A percentile compares a stretch with the other conserved stretches of the same genome.
These are phyloP conservation scores for Pachydiplax longipennis DNA, from an alignment of 2,888 invertebrate genomes.

Conservation along the genomic window DNA sequence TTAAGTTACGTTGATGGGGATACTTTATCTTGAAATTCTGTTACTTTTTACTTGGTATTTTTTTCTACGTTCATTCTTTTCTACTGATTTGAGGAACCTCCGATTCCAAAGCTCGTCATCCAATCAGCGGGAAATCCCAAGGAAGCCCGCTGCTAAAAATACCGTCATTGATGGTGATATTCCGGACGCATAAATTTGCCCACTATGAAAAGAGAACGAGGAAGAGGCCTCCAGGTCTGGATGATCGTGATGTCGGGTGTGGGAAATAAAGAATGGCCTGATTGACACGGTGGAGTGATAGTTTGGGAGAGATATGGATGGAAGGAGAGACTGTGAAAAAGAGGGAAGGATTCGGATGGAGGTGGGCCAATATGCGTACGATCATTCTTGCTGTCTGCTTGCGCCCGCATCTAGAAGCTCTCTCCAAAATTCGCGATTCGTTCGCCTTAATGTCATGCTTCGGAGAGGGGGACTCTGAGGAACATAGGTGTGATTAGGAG, in stretches of 20 bases:
- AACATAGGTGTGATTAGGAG: neutral
- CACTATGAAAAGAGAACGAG: neutral
- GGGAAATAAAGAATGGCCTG: neutral
- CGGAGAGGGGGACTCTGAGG: neutral
- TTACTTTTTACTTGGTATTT: too few species aligned
- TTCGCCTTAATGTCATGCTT: neutral
- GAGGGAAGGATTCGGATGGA: neutral
- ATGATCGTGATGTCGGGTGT: neutral
- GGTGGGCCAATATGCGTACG: slow-evolving; percentile 24
- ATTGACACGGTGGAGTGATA: neutral
- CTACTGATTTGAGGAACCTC: too few species aligned
- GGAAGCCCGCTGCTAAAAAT: neutral
- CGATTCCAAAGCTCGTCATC: too few species aligned
- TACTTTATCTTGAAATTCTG: too few species aligned
- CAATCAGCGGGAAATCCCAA: neutral
- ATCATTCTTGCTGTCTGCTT: neutral
- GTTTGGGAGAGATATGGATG: neutral
- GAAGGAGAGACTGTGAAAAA: neutral
- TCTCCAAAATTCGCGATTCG: slow-evolving; percentile 32
- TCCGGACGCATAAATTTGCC: neutral
- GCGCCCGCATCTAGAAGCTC: neutral
- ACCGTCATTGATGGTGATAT: neutral
- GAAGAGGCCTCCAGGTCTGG: neutral
- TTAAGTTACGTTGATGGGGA: too few species aligned
- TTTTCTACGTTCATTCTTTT: too few species aligned